These are phyloP conservation scores for Microchirus variegatus DNA, from an alignment of 2,797 vertebrate genomes.

Conservation along the genomic window DNA sequence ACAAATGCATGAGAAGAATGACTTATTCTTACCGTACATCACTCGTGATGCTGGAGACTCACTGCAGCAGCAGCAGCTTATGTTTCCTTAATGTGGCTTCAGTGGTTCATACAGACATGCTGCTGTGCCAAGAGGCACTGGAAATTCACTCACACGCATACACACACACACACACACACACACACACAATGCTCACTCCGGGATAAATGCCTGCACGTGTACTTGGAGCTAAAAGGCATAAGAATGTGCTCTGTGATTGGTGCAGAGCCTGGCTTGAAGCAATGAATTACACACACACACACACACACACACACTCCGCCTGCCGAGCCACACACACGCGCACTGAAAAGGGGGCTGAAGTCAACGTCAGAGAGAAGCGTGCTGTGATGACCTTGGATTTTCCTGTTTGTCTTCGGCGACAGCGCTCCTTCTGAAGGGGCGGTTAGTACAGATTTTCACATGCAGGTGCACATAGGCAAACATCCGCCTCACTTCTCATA, in stretches of 20 bases:
- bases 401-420: constrained; percentile 64
- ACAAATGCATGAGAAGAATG: constrained; percentile 3
- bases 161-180: constrained; percentile 19
- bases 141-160: constrained; percentile 23
- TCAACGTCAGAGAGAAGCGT: constrained; percentile 62
- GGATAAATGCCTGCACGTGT: constrained; percentile 73
- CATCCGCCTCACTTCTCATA: constrained; percentile 41
- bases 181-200: constrained; percentile 38
- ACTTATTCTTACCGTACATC: constrained; percentile 84
- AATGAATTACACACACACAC: constrained; percentile 57
- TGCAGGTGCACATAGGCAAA: constrained; percentile 30
- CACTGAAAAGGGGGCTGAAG: constrained; percentile 37
- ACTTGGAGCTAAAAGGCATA: constrained; percentile 63
- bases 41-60: constrained; percentile 67
- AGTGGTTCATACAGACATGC: constrained; percentile 56
- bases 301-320: constrained; percentile 15
- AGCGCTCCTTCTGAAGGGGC: constrained; percentile 53
- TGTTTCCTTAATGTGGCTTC: constrained; percentile 68
- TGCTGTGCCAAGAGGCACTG: constrained; percentile 56
- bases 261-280: constrained; percentile 65
- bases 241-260: constrained; percentile 70
- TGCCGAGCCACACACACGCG: constrained; percentile 15
- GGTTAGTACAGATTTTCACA: constrained; percentile 51
- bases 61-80: constrained; percentile 53
- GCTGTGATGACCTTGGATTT: constrained; percentile 83